Percentiles rank a stretch among this genome's conserved stretches.
phyloP scores from a whole-genome alignment of 2,113 vertebrate species.

The Urocolius indicus region DNA sequence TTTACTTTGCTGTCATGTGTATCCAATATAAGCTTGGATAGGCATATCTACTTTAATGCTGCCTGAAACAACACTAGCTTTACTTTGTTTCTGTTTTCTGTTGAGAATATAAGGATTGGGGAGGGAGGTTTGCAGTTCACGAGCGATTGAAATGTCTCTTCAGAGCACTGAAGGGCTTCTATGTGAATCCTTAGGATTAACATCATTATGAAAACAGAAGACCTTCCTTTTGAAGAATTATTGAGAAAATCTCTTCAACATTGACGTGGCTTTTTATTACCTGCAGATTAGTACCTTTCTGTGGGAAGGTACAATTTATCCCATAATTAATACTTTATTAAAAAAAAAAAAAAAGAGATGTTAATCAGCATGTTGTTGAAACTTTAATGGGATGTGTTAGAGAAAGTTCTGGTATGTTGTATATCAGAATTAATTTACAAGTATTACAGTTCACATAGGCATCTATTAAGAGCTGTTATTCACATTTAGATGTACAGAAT shows the following conservation, averaged over 20 bases:
- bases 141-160: not conserved
- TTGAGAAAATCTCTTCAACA: not conserved
- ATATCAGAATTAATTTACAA: not conserved
- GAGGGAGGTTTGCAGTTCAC: not conserved
- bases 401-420: not conserved
- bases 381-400: not conserved
- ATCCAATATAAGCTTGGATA: not conserved
- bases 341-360: not conserved
- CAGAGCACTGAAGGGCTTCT: not conserved
- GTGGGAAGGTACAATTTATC: not conserved
- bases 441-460: not conserved
- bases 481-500: not conserved
- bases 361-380: not conserved
- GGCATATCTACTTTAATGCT: constrained; percentile 9
- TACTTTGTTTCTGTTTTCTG: not conserved
- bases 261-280: not conserved
- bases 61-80: constrained; percentile 20
- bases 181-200: not conserved
- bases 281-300: not conserved
- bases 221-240: not conserved
- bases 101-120: not conserved
- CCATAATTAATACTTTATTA: not conserved
- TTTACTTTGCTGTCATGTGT: not conserved
- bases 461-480: not conserved
- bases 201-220: not conserved